Evolutionary conservation across 2,797 vertebrate species (phyloP), one percentile per base, ranked within the genome.

Genomic region (Harpia harpyja): DNA sequence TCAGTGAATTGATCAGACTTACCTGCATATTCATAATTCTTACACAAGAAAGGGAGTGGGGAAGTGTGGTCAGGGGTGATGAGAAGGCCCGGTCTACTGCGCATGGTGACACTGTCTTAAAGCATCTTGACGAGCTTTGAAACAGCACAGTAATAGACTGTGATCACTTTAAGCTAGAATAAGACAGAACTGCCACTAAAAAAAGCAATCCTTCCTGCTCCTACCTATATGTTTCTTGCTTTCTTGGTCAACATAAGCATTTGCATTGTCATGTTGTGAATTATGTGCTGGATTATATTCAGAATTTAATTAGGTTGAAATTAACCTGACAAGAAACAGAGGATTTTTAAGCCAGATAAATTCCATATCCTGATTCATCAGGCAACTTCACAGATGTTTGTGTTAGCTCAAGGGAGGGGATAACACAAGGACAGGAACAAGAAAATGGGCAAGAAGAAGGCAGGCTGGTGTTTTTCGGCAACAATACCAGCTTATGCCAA

Each of bases 301-400:
- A 72, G 57, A 85, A 90, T 92, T 88, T 90, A 88, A 76, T 95
- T 82, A 85, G 10, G 39, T 81, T 81, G 61, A 88, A 78, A 86
- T 65, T 57, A 93, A 72, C 53, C 65, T 88, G 61, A 81, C 18
- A 64, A 64, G 65, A 73, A 95, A 53, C 33, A 28, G 70, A 49
- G 22, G 32, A 9, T 61, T 93, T 95, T 93, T n/a, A 86, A 85
- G 88, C 32, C n/a, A 75, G 25, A 44, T 90, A 6, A 64, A 56
- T 88, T 88, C 59, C 12, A 20, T 60, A 56, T 63, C 32, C 48
- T 37, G 56, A 6, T 83, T 86, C 74, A 81, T 63, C 33, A 59
- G 53, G 43, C 49, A 81, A 57, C 37, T 18, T 88, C 33, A 67
- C 35, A 73, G 44, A 63, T 57, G 39, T 74, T 75, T 94, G 48